Base-by-base conservation (phyloP, 2,888 invertebrate species). In the Eustalomyia histrio region DNA sequence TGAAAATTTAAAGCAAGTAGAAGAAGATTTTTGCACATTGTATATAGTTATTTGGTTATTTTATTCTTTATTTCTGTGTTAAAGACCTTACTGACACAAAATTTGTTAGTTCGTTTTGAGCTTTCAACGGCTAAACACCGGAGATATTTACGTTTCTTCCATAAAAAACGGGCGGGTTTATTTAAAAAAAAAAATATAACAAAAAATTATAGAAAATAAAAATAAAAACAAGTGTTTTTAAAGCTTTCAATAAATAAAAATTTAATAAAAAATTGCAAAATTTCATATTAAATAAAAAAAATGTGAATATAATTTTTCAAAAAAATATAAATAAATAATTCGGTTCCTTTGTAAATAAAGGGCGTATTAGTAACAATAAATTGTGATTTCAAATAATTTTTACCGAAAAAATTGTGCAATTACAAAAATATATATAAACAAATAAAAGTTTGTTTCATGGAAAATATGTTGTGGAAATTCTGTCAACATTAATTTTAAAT, bases 61-160 rank as follows among this genome's bases (percentile, higher is more conserved):
- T 60, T 60, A 12, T 61, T 50, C n/a, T 8, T 35, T 69, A 58
- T 63, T 82, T 71, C 52, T 52, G 63, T 65, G 75, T 60, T 75
- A 79, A 76, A 72, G 67, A 67, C 50, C 82, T 71, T 74, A 39
- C 78, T 81, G 81, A 78, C 81, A 81, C 71, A 81, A 71, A 71
- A 78, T 24, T 71, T 74, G 47, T 75, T 69, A 84, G 84, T 83
- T 83, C 83, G 75, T 84, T 81, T 75, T 75, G 84, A 85, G 85
- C 85, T 85, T 85, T 84, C 80, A 78, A 65, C 81, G 68, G 76
- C 80, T 79, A 65, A 79, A 81, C 80, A 83, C 71, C 72, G 78
- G 74, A 73, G 33, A 52, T 69, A 53, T 57, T 29, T 50, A n/a
- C 18, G 74, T 18, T 65, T 9, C n/a, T 57, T 21, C 8, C 14